These are phyloP conservation scores for Emydocephalus ijimae DNA, from an alignment of 2,113 vertebrate species.

Conservation along the genomic window DNA sequence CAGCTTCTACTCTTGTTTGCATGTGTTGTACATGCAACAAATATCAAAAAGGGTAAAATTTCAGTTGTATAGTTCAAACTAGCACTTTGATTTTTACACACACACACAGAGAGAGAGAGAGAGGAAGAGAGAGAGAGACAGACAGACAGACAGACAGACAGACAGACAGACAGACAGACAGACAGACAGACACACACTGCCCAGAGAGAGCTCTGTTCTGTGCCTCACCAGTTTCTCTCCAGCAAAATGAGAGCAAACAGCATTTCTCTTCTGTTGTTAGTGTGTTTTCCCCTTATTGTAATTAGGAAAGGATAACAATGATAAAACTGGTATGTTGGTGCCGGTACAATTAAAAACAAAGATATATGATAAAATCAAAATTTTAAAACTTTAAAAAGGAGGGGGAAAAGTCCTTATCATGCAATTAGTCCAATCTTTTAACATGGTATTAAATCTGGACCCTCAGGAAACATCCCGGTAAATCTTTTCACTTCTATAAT, in stretches of 20 bases:
- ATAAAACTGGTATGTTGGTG: not conserved
- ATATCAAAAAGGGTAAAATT: not conserved
- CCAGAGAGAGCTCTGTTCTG: not conserved
- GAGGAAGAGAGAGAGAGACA: no score
- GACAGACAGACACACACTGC: not conserved
- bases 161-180: no score
- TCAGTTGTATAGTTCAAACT: not conserved
- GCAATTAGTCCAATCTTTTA: not conserved
- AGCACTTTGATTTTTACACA: not conserved
- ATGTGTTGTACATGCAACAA: not conserved
- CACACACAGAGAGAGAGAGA: not conserved
- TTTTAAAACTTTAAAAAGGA: not conserved
- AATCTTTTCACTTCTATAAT: not conserved
- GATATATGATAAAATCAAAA: not conserved
- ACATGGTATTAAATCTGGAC: not conserved
- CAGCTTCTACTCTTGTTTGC: not conserved
- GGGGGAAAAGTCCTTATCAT: not conserved
- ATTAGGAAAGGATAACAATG: not conserved
- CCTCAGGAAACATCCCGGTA: not conserved
- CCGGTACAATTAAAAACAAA: not conserved
- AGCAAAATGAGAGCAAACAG: not conserved
- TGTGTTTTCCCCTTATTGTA: not conserved
- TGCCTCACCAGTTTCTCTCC: not conserved
- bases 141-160: not conserved
- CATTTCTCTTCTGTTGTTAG: not conserved